phyloP scores from a whole-genome alignment of 2,113 vertebrate genomes.

The human region GRCh38 chr6:56845501-56846000 shows the following conservation, averaged over 20 bases:
- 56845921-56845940: neutral
- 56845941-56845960: neutral
- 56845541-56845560: neutral
- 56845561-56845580: neutral
- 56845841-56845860: neutral
- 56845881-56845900: neutral
- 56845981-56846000: neutral
- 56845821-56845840: neutral
- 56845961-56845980: neutral
- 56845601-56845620: neutral
- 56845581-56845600: neutral
- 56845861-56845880: neutral
- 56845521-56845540: neutral
- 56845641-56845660: neutral
- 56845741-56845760: neutral
- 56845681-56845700: neutral
- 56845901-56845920: neutral
- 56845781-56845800: neutral
- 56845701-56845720: neutral
- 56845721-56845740: neutral
- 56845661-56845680: neutral
- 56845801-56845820: constrained; percentile 14
- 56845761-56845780: neutral
- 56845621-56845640: neutral
- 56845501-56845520: neutral